Base-by-base conservation (phyloP, 2,113 vertebrate genomes). In the Rhombomys opimus region DNA sequence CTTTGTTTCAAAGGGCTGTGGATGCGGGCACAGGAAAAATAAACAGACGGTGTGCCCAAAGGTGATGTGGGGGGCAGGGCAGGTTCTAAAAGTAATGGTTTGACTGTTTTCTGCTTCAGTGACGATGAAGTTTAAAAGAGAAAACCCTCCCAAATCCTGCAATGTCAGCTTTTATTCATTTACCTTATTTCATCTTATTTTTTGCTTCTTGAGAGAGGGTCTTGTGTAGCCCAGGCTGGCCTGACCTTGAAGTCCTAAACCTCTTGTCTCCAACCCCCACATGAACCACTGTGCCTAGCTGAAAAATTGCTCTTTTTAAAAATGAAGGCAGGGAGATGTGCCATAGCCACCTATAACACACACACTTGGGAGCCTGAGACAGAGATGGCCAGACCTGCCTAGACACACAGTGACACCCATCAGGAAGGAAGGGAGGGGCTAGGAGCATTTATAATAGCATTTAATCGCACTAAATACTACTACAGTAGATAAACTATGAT, bases 221-320 rank as follows among this genome's bases (percentile, higher is more conserved):
- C 38, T 30, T 18, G 2, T 50, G 41, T 86, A 50, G 63, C 63
- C 30, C 27, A 52, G 63, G 61, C 63, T 87, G 63, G 41, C 27
- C 84, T 52, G 63, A 3, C 46, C 65, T 87, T 13, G 12, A 70
- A 70, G 41, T 54, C 20, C 65, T n/a, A 11, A 87, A 22, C 46
- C 46, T 35, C 84, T 52, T 52, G 27, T 18, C 82, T 84, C n/a
- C 1, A 7, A 17, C 30, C 52, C 41, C 15, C 30, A 68, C 25
- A 23, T 35, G 61, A 13, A 30, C 41, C 50, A 52, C 18, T n/a
- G 46, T 70, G 65, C 65, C 50, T 30, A 68, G 32, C 18, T 0
- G 17, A 86, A 30, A 46, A 91, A 82, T 67, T 78, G 91, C n/a
- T 84, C 65, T 96, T 92, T 46, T 95, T 75, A 82, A 93, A 95